A percentile compares a stretch with the other conserved stretches of the same genome.
These are phyloP conservation scores for Scomber colias DNA, from an alignment of 2,113 vertebrate genomes.

Conservation along the genomic window DNA sequence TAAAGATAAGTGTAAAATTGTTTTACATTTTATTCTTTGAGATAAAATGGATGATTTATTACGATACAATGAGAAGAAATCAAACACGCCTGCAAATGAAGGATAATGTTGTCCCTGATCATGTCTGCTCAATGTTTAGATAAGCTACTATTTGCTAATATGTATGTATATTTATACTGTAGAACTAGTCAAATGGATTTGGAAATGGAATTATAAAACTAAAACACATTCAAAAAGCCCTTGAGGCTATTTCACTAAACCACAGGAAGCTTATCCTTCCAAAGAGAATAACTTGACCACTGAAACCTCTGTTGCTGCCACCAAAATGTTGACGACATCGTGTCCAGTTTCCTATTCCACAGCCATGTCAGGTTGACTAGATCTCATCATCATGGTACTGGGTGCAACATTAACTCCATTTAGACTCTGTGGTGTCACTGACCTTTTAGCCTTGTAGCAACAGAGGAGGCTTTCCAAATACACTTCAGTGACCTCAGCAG, in stretches of 20 bases:
- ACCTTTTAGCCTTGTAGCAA: neutral
- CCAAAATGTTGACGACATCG: neutral
- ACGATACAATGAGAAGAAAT: no score
- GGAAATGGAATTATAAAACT: neutral
- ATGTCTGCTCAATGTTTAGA: no score
- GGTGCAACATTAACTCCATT: no score
- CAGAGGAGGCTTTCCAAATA: conserved; percentile 27
- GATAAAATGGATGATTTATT: neutral
- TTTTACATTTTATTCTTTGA: neutral
- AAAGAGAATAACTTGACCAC: neutral
- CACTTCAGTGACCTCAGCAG: neutral
- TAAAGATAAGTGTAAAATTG: neutral
- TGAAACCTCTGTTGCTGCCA: no score
- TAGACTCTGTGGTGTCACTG: neutral
- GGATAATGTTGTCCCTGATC: no score
- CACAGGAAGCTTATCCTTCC: neutral
- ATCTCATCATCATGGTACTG: no score
- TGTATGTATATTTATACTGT: neutral
- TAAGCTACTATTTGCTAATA: no score
- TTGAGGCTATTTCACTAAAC: neutral
- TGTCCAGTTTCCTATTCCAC: neutral
- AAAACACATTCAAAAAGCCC: neutral
- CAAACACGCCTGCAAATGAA: no score
- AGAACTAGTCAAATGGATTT: neutral
- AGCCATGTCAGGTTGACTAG: no score